phyloP scores from a whole-genome alignment of 2,888 invertebrate species.

The Cerastis rubricosa region DNA sequence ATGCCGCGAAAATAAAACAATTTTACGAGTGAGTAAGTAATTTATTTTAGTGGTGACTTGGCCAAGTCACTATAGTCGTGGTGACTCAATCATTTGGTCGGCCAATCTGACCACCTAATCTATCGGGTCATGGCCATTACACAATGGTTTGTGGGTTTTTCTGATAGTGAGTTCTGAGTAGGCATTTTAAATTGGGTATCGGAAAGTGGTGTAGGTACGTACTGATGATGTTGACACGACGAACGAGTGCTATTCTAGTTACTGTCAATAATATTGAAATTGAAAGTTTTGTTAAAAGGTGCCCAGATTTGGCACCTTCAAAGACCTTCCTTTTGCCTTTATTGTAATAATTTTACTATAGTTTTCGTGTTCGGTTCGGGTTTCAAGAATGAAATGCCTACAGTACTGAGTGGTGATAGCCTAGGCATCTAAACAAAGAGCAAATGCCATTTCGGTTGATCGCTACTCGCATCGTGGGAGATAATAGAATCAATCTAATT shows the following conservation, averaged over 20 bases:
- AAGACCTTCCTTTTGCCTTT: background rate
- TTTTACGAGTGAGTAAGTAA: constrained; percentile 34
- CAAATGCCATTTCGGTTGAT: background rate
- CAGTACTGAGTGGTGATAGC: background rate
- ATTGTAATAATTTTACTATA: background rate
- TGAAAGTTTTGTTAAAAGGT: background rate
- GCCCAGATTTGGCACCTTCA: background rate
- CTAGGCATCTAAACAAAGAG: background rate
- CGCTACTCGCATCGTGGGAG: background rate
- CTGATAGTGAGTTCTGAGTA: constrained; percentile 4
- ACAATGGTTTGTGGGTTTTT: constrained; percentile 12
- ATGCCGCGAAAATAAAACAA: constrained; percentile 27
- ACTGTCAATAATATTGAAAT: background rate
- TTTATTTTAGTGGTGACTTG: constrained; percentile 35
- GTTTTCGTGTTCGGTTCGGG: background rate
- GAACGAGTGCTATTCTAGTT: background rate
- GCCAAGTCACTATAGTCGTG: constrained; percentile 10
- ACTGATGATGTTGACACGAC: background rate
- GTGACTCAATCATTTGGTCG: constrained; percentile 49
- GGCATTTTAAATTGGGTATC: constrained; percentile 18
- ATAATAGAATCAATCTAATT: background rate
- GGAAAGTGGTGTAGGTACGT: background rate
- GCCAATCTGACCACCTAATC: constrained; percentile 46
- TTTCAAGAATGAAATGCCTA: background rate
- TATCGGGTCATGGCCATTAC: constrained; percentile 52